A percentile compares a stretch with the other conserved stretches of the same genome.
Conservation (phyloP, 1,140 invertebrate genomes). For the Ips typographus region DNA sequence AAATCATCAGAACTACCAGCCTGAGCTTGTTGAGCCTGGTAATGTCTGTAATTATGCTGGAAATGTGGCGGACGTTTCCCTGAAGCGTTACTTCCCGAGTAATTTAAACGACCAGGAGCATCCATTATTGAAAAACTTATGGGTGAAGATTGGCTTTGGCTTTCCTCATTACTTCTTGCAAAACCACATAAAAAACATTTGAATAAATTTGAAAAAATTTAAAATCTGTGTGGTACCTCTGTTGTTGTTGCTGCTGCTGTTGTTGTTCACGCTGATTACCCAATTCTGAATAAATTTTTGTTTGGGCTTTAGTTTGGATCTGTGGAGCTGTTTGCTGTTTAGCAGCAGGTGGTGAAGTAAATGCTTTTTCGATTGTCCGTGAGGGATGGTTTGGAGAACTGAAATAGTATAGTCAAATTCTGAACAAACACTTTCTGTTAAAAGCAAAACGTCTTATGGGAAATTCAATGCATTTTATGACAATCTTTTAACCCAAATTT, state of each 20-base stretch:
- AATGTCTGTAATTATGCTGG: constrained; percentile 46
- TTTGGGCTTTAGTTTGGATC: constrained; percentile 68
- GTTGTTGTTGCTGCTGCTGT: constrained; percentile 45
- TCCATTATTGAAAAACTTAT: constrained; percentile 77
- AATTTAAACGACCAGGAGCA: constrained; percentile 61
- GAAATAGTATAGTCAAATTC: constrained; percentile 38
- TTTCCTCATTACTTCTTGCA: constrained; percentile 49
- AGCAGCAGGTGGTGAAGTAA: constrained; percentile 56
- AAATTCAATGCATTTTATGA: no score
- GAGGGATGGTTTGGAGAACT: constrained; percentile 41
- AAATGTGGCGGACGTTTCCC: constrained; percentile 46
- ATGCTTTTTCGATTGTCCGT: constrained; percentile 43
- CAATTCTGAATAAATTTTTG: constrained; percentile 68
- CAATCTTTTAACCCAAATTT: no score
- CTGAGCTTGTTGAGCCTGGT: constrained; percentile 59
- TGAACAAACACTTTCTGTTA: no score
- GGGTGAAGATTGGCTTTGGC: constrained; percentile 68
- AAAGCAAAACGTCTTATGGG: not conserved
- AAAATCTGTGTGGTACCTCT: not conserved
- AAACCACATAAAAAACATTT: no score
- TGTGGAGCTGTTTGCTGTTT: constrained; percentile 56
- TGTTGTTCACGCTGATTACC: constrained; percentile 56
- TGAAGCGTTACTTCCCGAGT: constrained; percentile 56
- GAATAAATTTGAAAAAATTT: not conserved
- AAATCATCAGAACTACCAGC: constrained; percentile 64